A percentile compares a stretch with the other conserved stretches of the same genome.
phyloP scores from a whole-genome alignment of 2,888 invertebrate species.

The Drosophila buzzatii region DNA sequence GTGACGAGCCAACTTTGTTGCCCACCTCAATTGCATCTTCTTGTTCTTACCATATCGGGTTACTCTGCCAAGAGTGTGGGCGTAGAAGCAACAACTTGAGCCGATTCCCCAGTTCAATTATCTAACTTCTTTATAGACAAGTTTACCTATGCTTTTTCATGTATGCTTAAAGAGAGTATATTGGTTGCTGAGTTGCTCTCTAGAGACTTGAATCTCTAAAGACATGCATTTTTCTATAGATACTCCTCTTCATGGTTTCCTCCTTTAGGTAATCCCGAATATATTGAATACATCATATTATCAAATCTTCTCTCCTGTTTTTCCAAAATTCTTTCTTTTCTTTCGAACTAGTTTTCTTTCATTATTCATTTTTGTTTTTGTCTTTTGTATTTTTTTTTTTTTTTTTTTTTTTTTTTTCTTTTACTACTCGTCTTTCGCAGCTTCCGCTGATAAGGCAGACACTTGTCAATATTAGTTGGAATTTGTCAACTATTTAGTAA shows the following conservation, averaged over 20 bases:
- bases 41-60: not conserved
- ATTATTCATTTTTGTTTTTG: not conserved
- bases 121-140: not conserved
- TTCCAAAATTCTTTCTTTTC: too few relatives aligned
- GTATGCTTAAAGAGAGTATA: not conserved
- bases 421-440: slow-evolving; percentile 6
- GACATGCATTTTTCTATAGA: too few relatives aligned
- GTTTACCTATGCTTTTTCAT: not conserved
- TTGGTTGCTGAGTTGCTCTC: not conserved
- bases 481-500: slow-evolving; percentile 36
- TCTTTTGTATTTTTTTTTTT: not conserved
- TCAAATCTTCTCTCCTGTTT: too few relatives aligned
- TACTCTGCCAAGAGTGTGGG: not conserved
- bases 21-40: slow-evolving; percentile 1
- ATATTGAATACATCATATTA: too few relatives aligned
- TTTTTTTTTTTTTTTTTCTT: not conserved
- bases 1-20: slow-evolving; percentile 20
- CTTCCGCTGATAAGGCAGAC: slow-evolving; percentile 41
- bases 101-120: not conserved
- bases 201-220: too few relatives aligned
- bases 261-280: too few relatives aligned
- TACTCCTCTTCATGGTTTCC: too few relatives aligned
- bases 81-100: not conserved
- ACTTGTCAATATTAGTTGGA: slow-evolving; percentile 32
- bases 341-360: too few relatives aligned